phyloP scores from a whole-genome alignment of 2,797 vertebrate genomes.

The Gadopsis marmoratus region DNA sequence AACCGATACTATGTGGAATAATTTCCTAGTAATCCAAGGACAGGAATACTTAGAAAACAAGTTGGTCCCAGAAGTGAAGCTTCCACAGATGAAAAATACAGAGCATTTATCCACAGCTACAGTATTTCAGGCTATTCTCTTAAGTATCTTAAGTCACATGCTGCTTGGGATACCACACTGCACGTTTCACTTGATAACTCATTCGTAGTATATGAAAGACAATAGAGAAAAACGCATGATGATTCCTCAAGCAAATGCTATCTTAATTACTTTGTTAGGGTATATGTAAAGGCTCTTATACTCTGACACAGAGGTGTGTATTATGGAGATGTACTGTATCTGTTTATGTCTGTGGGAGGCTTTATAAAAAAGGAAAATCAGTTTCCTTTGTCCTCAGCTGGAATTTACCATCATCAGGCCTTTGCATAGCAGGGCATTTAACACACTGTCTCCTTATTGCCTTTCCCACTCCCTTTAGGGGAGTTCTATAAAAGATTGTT shows the following conservation, averaged over 20 bases:
- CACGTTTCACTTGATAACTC: background rate
- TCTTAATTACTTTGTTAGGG: background rate
- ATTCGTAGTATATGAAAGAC: constrained; percentile 20
- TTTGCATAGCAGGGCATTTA: constrained; percentile 51
- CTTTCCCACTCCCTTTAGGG: constrained; percentile 46
- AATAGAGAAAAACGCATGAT: background rate
- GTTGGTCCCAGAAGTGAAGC: background rate
- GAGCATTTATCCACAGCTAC: background rate
- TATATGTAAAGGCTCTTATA: background rate
- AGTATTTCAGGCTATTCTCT: background rate
- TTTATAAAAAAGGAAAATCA: constrained; percentile 32
- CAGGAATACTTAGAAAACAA: constrained; percentile 6
- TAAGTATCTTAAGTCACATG: background rate
- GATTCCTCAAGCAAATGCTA: constrained; percentile 16
- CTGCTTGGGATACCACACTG: background rate
- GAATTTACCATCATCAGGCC: constrained; percentile 57
- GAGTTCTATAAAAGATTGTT: constrained; percentile 52
- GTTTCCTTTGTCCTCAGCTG: constrained; percentile 44
- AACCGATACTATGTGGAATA: background rate
- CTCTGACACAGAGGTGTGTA: background rate
- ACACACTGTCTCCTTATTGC: constrained; percentile 49
- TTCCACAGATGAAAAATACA: background rate
- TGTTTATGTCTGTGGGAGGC: constrained; percentile 10
- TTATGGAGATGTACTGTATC: constrained; percentile 14
- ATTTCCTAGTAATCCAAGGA: constrained; percentile 14